These are phyloP conservation scores for Panthera uncia DNA, from an alignment of 2,113 vertebrate species.

Conservation along the genomic window DNA sequence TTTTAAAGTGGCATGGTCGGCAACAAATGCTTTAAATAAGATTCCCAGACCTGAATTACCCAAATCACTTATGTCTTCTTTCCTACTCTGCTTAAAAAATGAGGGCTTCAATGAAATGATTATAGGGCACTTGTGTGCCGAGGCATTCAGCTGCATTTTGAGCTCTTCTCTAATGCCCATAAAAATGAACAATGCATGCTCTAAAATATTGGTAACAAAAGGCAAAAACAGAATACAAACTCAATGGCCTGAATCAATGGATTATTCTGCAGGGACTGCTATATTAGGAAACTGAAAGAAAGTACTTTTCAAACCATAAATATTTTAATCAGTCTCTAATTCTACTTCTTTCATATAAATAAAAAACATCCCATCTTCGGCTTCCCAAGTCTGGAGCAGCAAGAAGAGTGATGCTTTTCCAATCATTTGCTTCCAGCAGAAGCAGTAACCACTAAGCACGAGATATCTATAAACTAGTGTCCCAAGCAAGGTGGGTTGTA, in stretches of 20 bases:
- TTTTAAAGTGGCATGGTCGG: not conserved
- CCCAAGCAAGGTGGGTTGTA: not conserved
- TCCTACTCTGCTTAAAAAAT: not conserved
- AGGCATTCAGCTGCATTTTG: not conserved
- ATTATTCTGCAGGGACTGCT: slow-evolving; percentile 69
- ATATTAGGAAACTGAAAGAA: slow-evolving; percentile 56
- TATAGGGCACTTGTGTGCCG: not conserved
- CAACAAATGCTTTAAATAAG: not conserved
- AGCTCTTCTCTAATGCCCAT: slow-evolving; percentile 49
- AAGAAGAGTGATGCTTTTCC: not conserved
- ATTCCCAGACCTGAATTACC: not conserved
- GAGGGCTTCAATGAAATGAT: not conserved
- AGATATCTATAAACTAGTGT: not conserved
- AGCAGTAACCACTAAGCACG: not conserved
- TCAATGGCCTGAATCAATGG: slow-evolving; percentile 72
- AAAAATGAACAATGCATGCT: slow-evolving; percentile 78
- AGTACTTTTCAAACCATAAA: slow-evolving; percentile 59
- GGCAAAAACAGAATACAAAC: slow-evolving; percentile 73
- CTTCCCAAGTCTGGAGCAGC: not conserved
- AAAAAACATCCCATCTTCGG: slow-evolving; percentile 13
- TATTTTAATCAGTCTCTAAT: slow-evolving; percentile 63
- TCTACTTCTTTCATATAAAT: slow-evolving; percentile 54
- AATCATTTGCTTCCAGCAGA: not conserved
- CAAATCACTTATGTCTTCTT: not conserved
- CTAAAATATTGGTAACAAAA: slow-evolving; percentile 72